A percentile compares a stretch with the other conserved stretches of the same genome.
Conservation (phyloP, 2,797 vertebrate species). For the Gallinago solitaria region DNA sequence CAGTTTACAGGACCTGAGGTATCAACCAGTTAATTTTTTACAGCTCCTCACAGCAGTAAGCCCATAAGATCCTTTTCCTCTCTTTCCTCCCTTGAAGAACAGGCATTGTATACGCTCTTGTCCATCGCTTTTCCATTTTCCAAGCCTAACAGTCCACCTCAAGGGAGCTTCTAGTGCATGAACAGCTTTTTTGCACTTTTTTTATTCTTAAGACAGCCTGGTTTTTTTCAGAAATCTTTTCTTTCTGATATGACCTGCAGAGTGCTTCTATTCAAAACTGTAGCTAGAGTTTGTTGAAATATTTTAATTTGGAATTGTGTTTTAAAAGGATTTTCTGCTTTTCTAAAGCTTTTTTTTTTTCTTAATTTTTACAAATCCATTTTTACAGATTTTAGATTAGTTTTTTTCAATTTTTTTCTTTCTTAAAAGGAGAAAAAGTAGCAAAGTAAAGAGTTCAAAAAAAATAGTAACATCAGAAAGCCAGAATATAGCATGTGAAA, state of each 20-base stretch:
- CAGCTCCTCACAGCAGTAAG: background rate
- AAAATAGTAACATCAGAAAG: background rate
- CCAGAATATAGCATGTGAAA: background rate
- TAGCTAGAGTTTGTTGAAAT: background rate
- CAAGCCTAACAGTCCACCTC: background rate
- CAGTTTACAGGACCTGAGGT: background rate
- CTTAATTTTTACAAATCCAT: background rate
- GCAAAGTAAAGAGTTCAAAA: background rate
- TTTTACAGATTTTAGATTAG: background rate
- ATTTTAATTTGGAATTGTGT: background rate
- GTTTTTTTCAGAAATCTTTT: background rate
- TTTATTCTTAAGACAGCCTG: background rate
- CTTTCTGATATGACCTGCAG: background rate
- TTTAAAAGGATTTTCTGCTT: background rate
- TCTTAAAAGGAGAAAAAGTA: background rate
- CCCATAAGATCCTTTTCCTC: background rate
- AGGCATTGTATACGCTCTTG: fast-evolving
- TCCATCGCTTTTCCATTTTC: background rate
- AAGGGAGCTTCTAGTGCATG: background rate
- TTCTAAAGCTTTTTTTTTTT: background rate
- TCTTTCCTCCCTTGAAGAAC: background rate
- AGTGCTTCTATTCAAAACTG: background rate
- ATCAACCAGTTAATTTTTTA: background rate
- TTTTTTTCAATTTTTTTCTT: background rate
- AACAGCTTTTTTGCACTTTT: background rate